Conservation (phyloP, 2,888 invertebrate genomes). For the Ophion costatus region DNA sequence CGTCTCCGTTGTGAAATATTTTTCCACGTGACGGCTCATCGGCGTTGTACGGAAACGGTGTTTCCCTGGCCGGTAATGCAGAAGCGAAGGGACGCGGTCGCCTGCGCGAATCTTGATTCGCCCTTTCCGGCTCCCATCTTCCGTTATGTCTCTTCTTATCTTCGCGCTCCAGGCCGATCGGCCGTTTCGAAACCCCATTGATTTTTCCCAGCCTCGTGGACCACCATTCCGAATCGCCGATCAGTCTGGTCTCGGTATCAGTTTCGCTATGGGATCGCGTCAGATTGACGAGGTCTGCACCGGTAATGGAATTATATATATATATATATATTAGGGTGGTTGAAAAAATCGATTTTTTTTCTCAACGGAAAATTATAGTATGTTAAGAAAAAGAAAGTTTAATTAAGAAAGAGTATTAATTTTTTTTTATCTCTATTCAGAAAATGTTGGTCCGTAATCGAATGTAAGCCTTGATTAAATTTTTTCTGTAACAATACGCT, state of each 20-base stretch:
- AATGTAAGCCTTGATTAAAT: too few species aligned
- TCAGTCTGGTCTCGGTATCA: constrained; percentile 50
- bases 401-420: too few species aligned
- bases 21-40: constrained; percentile 26
- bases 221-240: constrained; percentile 59
- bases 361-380: too few species aligned
- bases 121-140: constrained; percentile 48
- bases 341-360: too few species aligned
- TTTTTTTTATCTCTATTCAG: too few species aligned
- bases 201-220: constrained; percentile 57
- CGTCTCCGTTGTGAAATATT: constrained; percentile 12
- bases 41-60: constrained; percentile 23
- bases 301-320: neutral
- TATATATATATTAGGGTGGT: too few species aligned
- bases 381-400: too few species aligned
- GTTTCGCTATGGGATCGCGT: constrained; percentile 53
- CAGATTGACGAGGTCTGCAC: constrained; percentile 62
- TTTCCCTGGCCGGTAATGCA: constrained; percentile 34
- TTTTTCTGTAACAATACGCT: too few species aligned
- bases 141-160: constrained; percentile 46
- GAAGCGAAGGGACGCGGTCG: constrained; percentile 64
- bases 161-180: constrained; percentile 43
- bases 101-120: constrained; percentile 37
- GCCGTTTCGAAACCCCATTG: constrained; percentile 32
- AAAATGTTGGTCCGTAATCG: too few species aligned